Conservation (phyloP, 2,888 invertebrate species). For the Pollenia labialis region DNA sequence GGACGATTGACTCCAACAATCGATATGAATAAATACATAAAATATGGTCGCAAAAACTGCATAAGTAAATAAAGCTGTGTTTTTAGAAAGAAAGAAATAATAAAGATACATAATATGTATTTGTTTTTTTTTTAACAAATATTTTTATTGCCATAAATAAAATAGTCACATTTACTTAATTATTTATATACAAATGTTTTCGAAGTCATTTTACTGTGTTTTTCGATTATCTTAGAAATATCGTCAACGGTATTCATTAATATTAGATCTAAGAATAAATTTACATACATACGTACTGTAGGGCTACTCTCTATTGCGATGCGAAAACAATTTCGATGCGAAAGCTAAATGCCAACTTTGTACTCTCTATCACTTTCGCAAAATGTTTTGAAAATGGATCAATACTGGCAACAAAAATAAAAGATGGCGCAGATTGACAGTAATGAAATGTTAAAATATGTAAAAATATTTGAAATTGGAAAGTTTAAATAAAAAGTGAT, state of each 20-base stretch:
- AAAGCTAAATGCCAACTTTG: too few relatives aligned
- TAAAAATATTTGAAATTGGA: too few relatives aligned
- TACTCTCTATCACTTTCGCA: too few relatives aligned
- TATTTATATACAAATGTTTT: neutral
- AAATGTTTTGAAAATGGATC: too few relatives aligned
- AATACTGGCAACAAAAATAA: too few relatives aligned
- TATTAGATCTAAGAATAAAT: constrained; percentile 8
- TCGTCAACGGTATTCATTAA: constrained; percentile 17
- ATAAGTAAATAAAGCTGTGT: constrained; percentile 11
- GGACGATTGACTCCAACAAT: neutral
- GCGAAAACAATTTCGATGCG: too few relatives aligned
- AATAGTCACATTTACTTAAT: constrained; percentile 37
- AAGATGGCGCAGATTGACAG: too few relatives aligned
- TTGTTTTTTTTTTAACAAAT: constrained; percentile 4
- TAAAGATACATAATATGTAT: neutral
- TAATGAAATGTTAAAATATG: too few relatives aligned
- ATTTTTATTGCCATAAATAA: constrained; percentile 28
- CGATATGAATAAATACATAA: neutral
- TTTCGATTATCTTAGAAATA: constrained; percentile 4
- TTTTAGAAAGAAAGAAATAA: neutral
- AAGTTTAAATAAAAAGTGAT: too few relatives aligned
- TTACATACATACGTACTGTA: too few relatives aligned
- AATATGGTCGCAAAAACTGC: neutral
- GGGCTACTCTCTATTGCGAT: too few relatives aligned
- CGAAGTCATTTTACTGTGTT: constrained; percentile 17